Base-by-base conservation (phyloP, 2,888 invertebrate genomes). In the Morpho deidamia region DNA sequence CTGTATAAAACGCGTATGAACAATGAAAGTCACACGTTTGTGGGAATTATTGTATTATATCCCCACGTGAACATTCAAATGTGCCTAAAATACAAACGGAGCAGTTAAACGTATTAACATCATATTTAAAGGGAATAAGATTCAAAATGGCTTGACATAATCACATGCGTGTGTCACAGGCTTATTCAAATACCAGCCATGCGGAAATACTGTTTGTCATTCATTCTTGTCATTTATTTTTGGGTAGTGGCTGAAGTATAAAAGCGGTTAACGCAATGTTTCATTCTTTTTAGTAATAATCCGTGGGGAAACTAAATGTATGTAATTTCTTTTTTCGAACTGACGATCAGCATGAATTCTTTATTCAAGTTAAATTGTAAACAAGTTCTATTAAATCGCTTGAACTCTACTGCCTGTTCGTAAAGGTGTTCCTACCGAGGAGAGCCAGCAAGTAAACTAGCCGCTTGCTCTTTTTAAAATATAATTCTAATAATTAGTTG, bases 121-220 rank as follows among this genome's bases (percentile, higher is more conserved):
- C 53, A 50, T 45, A 9, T 56, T 8, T 0, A 10, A 32, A 34
- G 4, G 38, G 1, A 33, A 44, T 56, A 60, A 43, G 44, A 50
- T 35, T 34, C 44, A 56, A 45, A 58, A 55, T 48, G 7, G 14
- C 8, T 2, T 49, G 38, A 14, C 14, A 44, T 23, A 23, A 47
- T 35, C 0, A 11, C 10, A 33, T 32, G 41, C 35, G 34, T 39
- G 43, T 39, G 47, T 8, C 54, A 44, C 44, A 63, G 61, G 62
- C 62, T 61, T 66, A 56, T 66, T 70, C 64, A 65, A 61, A 61
- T 76, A 69, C 68, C 76, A 74, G 71, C 65, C 71, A 66, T 55
- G 72, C 68, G 74, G 62, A 63, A 72, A 67, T 74, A 72, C 68
- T 70, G 70, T 79, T 73, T 76, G 76, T 79, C 76, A 75, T 72